Base-by-base conservation (phyloP, 1,140 invertebrate species). In the Stegodyphus mimosarum region DNA sequence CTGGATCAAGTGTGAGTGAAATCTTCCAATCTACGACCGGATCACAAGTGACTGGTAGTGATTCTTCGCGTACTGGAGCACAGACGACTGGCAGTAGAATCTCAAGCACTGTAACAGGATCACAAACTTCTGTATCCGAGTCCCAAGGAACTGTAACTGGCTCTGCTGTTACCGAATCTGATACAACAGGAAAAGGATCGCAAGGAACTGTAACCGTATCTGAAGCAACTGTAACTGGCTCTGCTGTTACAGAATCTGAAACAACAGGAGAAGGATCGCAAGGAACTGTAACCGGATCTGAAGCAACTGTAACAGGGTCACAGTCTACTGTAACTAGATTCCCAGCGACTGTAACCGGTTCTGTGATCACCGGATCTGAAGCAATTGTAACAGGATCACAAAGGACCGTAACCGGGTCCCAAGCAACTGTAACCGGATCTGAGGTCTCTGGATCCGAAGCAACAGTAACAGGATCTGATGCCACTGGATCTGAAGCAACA, bases 401-500 rank as follows among this genome's bases (percentile, higher is more conserved):
- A 1, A 15, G 55, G 9, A 60, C 9, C 55, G 9, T 15, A 60
- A 60, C 55, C 15, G 9, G 9, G 15, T 10, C 9, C 55, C 15
- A 9, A 60, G 55, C 55, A 10, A 10, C 55, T 15, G 9, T 15
- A 15, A 60, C 9, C 55, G 55, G 55, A 60, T 10, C 55, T 60
- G 9, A 9, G 15, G 15, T 9, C 55, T 10, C 9, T 2, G 55
- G 9, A 10, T 60, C 55, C 55, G 9, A 9, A 60, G 5, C 55
- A 9, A 15, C 15, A 7, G 17, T 17, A 6, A 64, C 69, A n/a
- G 50, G 4, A 13, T 17, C n/a, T 11, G 48, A 17, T 33, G n/a
- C 51, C 7, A 52, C 78, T 50, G 78, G 78, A 71, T 33, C 33
- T 33, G 33, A 33, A 33, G 7, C 64, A 3, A 79, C 76, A 60